Base-by-base conservation (phyloP, 2,797 vertebrate genomes). In the Enteromius thamalakanensis region DNA sequence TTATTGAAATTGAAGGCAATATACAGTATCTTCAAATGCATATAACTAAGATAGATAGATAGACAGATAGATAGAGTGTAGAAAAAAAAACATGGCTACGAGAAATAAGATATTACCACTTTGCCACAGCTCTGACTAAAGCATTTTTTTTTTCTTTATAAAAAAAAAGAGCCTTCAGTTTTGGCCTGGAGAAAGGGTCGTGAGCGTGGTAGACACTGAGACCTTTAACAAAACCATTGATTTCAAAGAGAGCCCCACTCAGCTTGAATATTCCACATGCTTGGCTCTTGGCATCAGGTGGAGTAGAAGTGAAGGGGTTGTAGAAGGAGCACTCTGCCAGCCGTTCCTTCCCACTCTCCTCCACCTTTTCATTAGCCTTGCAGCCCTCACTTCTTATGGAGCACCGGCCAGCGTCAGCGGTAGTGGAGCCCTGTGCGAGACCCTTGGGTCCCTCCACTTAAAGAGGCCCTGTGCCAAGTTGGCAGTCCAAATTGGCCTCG, bases 301-400 rank as follows among this genome's bases (percentile, higher is more conserved):
- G 77, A 58, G 60, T 67, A 37, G 71, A 76, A 80, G 62, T 81
- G 70, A 84, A 83, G 86, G 83, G 58, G 76, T 32, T 78, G 29
- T 51, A 71, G 80, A 86, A 84, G 47, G 80, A 83, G 76, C 79
- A 53, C 86, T 84, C 71, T 12, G 47, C 76, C 72, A 68, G 68
- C 76, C 60, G 26, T 76, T 76, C 67, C 60, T 81, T 47, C 70
- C 64, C 19, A n/a, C 76, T 78, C 53, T 84, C 60, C 69, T 85
- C 81, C 58, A 86, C 83, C 85, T 85, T 85, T 85, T 87, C 84
- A 88, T 86, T 85, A 88, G 77, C 79, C n/a, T 65, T 7, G 49
- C 40, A 67, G 60, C 82, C 80, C 47, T 71, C 17, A 45, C 76
- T 72, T 70, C 68, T 87, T 86, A 53, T 72, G 72, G 77, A 88